Conservation (phyloP, 1,140 invertebrate genomes). For the Vollenhovia emeryi region DNA sequence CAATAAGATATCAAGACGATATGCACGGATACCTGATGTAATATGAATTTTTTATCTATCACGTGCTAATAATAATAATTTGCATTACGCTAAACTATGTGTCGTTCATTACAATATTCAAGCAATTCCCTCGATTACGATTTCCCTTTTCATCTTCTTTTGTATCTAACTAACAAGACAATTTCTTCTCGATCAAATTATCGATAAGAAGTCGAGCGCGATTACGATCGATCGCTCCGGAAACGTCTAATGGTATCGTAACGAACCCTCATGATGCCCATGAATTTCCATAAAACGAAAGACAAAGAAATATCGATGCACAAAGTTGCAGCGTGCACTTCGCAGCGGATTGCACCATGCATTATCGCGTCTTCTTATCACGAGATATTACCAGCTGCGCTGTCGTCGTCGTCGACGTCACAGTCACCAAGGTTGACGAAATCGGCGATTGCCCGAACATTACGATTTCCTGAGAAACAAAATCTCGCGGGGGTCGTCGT, state of each 20-base stretch:
- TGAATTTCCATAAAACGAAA: slow-evolving; percentile 64
- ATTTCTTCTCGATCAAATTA: slow-evolving; percentile 38
- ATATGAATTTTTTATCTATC: neutral
- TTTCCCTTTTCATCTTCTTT: neutral
- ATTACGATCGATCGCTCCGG: slow-evolving; percentile 39
- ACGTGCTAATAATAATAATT: slow-evolving; percentile 3
- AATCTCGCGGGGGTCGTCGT: slow-evolving; percentile 74
- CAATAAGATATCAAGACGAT: neutral
- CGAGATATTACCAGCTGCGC: slow-evolving; percentile 47
- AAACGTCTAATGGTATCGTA: neutral
- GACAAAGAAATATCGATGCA: slow-evolving; percentile 56
- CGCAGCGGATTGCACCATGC: slow-evolving; percentile 20
- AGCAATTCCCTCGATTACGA: neutral
- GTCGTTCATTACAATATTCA: slow-evolving; percentile 5
- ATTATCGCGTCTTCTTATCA: slow-evolving; percentile 59
- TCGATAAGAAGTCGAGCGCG: slow-evolving; percentile 40
- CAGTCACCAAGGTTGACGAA: neutral
- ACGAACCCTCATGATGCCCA: slow-evolving; percentile 38
- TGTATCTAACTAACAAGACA: neutral
- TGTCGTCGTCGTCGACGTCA: neutral
- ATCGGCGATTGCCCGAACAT: slow-evolving; percentile 59
- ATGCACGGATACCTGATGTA: neutral
- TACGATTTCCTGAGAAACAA: slow-evolving; percentile 75
- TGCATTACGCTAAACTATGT: neutral
- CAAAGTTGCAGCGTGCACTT: neutral